These are phyloP conservation scores for Lampris megalopsis DNA, from an alignment of 2,113 vertebrate species.

Conservation along the genomic window DNA sequence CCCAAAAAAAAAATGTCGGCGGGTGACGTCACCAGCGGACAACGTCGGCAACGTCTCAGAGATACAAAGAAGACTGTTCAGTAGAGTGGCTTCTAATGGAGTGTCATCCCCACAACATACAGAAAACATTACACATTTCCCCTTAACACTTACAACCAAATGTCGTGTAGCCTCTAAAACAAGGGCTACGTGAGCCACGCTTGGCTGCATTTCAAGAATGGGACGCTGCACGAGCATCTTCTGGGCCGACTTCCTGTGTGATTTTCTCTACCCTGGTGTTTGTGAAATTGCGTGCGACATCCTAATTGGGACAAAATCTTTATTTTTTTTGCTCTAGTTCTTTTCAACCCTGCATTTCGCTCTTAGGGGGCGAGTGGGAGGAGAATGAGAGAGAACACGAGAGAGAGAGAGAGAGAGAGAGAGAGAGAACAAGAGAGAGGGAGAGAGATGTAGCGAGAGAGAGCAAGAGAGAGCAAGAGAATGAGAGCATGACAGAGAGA, in stretches of 20 bases:
- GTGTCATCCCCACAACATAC: too few species aligned
- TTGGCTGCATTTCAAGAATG: neutral
- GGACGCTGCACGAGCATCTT: neutral
- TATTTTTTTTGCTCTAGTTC: neutral
- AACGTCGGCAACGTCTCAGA: too few species aligned
- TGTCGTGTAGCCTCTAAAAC: too few species aligned
- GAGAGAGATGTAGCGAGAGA: neutral
- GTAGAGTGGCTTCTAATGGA: too few species aligned
- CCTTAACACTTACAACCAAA: too few species aligned
- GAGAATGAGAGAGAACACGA: neutral
- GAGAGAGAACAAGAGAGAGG: neutral
- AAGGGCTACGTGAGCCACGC: neutral
- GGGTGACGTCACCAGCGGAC: too few species aligned
- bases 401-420: neutral
- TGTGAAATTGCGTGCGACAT: constrained; percentile 13
- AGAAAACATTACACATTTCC: too few species aligned
- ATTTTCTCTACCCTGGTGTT: constrained; percentile 19
- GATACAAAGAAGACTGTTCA: too few species aligned
- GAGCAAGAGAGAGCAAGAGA: constrained; percentile 34
- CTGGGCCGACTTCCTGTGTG: constrained; percentile 18
- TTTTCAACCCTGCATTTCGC: constrained; percentile 1
- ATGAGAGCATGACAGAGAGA: constrained; percentile 46
- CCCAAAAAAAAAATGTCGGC: too few species aligned
- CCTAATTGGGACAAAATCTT: constrained; percentile 44
- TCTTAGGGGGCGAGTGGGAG: constrained; percentile 26